Base-by-base conservation (phyloP, 2,888 invertebrate species). In the Ischnus inquisitorius region DNA sequence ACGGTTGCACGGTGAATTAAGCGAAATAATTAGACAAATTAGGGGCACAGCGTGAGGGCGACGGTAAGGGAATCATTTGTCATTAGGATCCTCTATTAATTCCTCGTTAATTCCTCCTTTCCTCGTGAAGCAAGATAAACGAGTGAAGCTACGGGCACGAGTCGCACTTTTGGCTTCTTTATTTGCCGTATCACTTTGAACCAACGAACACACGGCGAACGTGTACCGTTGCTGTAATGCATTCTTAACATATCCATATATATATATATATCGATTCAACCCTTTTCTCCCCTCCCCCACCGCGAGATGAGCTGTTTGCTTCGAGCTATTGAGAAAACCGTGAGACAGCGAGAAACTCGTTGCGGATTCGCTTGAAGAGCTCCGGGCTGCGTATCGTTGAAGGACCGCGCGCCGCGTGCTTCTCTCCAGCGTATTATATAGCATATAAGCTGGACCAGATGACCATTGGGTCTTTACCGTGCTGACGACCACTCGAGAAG, bases 71-170 rank as follows among this genome's bases (percentile, higher is more conserved):
- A 89, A 91, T 91, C 92, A 91, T 93, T 93, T 93, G 92, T 93
- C 93, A 93, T 93, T 91, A 91, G 91, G 92, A 92, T 91, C 92
- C 90, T 88, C 93, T 92, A 93, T 93, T 93, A 93, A 93, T 93
- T 93, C 93, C 93, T 93, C 93, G 92, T 93, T 93, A 93, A 93
- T 93, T 93, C 93, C 92, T 92, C 93, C 93, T 93, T 93, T 93
- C 93, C 92, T 93, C 93, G 92, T 93, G 93, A 92, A 92, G 92
- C 91, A 93, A 93, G 93, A 93, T 91, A 93, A 93, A 93, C 92
- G 93, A 93, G 91, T 91, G 88, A 90, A 90, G 90, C 85, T 43
- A 71, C 48, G 62, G 34, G 28, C 60, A 64, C 54, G 74, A 69
- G 68, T 83, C 83, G 46, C 80, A 77, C 79, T 51, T 76, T 77